These are phyloP conservation scores for Cheilinus undulatus DNA, from an alignment of 2,113 vertebrate genomes.

Conservation along the genomic window DNA sequence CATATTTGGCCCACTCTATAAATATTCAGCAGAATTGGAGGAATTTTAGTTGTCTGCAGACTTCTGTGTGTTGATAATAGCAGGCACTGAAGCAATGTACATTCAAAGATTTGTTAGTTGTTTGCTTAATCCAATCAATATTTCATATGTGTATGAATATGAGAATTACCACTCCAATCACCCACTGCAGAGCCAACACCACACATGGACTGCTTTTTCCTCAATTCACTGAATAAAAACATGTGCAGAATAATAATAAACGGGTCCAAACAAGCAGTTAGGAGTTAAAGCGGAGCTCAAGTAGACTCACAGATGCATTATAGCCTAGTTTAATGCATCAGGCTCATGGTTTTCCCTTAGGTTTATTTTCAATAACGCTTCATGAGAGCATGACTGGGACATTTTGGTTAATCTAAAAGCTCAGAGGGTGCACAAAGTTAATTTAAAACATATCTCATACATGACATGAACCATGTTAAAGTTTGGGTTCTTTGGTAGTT, in stretches of 20 bases:
- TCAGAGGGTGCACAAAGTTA: background rate
- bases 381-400: background rate
- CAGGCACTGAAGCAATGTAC: slow-evolving; percentile 51
- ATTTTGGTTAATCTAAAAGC: background rate
- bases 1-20: slow-evolving; percentile 67
- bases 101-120: slow-evolving; percentile 60
- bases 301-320: background rate
- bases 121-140: slow-evolving; percentile 71
- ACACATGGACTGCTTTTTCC: background rate
- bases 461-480: background rate
- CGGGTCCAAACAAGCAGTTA: background rate
- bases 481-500: background rate
- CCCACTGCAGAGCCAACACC: slow-evolving; percentile 1
- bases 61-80: slow-evolving; percentile 67
- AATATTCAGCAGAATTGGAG: slow-evolving; percentile 68
- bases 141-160: slow-evolving; percentile 63
- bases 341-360: background rate
- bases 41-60: slow-evolving; percentile 60
- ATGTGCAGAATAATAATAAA: background rate
- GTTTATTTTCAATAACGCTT: background rate
- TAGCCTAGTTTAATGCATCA: background rate
- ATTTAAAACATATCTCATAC: background rate
- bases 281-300: too few relatives aligned
- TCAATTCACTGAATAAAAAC: background rate
- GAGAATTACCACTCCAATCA: slow-evolving; percentile 52